Evolutionary conservation across 2,113 vertebrate species (phyloP).

Genomic region (Vidua chalybeata): DNA sequence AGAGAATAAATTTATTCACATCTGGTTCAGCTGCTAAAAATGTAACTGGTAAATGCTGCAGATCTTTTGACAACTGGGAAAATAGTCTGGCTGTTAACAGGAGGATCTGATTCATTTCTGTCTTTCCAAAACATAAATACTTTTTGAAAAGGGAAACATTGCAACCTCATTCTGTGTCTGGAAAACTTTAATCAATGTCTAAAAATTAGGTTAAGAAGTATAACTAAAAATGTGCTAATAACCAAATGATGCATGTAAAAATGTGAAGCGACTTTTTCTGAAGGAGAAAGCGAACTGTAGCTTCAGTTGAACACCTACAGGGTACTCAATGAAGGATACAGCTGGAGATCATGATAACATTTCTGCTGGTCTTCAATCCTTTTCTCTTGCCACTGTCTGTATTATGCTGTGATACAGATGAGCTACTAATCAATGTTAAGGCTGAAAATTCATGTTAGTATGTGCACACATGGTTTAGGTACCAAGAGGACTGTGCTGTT

Average conservation of each 20-base stretch:
- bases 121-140: background rate
- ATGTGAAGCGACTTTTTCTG: background rate
- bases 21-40: constrained; percentile 51
- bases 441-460: background rate
- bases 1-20: constrained; percentile 37
- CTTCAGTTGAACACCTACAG: background rate
- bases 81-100: background rate
- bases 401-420: background rate
- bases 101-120: background rate
- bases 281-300: background rate
- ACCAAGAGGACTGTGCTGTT: background rate
- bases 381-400: background rate
- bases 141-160: constrained; percentile 6
- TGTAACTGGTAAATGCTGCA: constrained; percentile 2
- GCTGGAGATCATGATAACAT: background rate
- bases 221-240: constrained; percentile 33
- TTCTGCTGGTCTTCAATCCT: background rate
- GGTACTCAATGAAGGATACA: background rate
- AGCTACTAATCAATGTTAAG: background rate
- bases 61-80: background rate
- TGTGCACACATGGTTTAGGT: background rate
- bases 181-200: constrained; percentile 12
- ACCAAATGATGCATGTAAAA: background rate
- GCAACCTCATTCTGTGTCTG: background rate
- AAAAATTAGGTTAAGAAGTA: constrained; percentile 21